These are phyloP conservation scores for Meteorus colon DNA, from an alignment of 2,888 invertebrate species.

Conservation along the genomic window DNA sequence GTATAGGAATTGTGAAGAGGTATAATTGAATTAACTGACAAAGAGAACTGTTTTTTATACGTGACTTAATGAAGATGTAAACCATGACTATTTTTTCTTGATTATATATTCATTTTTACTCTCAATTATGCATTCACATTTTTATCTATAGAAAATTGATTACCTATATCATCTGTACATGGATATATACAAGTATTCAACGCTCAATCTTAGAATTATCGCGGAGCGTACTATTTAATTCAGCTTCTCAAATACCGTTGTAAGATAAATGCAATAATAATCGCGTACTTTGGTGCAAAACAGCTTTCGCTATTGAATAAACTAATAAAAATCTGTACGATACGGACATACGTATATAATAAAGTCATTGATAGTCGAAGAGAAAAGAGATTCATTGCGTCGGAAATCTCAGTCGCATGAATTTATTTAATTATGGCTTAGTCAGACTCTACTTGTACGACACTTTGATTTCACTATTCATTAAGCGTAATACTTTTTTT, in stretches of 20 bases:
- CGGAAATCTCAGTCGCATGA: not conserved
- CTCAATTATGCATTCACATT: constrained; percentile 3
- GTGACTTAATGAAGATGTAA: not conserved
- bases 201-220: not conserved
- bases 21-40: not conserved
- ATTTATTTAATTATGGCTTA: constrained; percentile 25
- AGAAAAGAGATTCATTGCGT: constrained; percentile 7
- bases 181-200: constrained; percentile 44
- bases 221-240: not conserved
- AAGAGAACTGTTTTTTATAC: not conserved
- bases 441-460: constrained; percentile 32
- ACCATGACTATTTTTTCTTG: not conserved
- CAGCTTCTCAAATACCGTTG: not conserved
- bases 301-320: constrained; percentile 8
- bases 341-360: not conserved
- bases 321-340: constrained; percentile 27
- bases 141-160: constrained; percentile 36
- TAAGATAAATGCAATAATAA: constrained; percentile 19
- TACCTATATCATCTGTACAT: constrained; percentile 37
- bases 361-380: not conserved
- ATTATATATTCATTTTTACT: not conserved
- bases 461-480: constrained; percentile 24
- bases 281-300: constrained; percentile 3
- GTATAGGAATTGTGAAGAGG: constrained; percentile 2
- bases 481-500: constrained; percentile 14